Base-by-base conservation (phyloP, 2,888 invertebrate genomes). In the Dinocampus coccinellae region DNA sequence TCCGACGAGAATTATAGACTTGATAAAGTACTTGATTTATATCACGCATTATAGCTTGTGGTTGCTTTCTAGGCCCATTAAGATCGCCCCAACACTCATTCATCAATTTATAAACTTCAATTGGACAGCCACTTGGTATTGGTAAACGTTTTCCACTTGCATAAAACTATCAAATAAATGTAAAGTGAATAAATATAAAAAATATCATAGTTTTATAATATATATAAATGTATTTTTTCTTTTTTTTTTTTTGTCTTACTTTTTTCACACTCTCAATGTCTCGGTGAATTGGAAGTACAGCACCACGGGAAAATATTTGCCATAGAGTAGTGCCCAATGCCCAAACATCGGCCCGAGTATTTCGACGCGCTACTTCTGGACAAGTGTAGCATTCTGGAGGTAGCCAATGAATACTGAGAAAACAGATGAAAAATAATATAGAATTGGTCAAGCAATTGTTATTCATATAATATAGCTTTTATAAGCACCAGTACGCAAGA, bases 321-420 rank as follows among this genome's bases (percentile, higher is more conserved):
- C 97, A 97, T 20, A 97, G 86, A 0, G 97, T 97, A 3, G 97
- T 97, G 0, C 95, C 96, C 83, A 95, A 93, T 4, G 97, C 96
- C 95, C 96, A 98, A 24, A 97, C 92, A 83, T 97, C 97, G 11
- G 95, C 94, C 66, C 92, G 90, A 0, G 91, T 90, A 22, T 93
- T 93, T 10, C 89, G 89, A 83, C 91, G 92, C 13, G 93, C 94
- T 77, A 90, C 88, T 81, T 91, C 91, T 82, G 92, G 90, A 84
- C 93, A 93, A 0, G 89, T 85, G 84, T 94, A 93, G 83, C 93
- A 93, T 85, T 97, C 96, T 10, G 94, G 92, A 0, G 97, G 96
- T 83, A 97, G 92, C 97, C 97, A 98, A 78, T 96, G 95, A 2
- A 95, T 90, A 81, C 96, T 96, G 83, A n/a, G 83, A 79, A 72